Base-by-base conservation (phyloP, 2,797 vertebrate species). In the Clarias laeviceps region DNA sequence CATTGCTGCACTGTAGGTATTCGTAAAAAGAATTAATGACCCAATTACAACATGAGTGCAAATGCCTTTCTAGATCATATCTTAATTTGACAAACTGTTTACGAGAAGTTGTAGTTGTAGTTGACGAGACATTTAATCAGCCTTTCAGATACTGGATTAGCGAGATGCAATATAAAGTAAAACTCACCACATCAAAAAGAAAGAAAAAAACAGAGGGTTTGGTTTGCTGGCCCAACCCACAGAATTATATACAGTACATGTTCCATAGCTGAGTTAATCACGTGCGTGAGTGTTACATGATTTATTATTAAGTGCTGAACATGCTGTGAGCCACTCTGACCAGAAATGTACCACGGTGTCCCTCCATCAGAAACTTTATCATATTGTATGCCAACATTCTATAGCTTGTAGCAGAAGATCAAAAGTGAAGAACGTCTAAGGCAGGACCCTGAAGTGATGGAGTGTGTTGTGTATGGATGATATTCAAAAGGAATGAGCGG, bases 161-260 rank as follows among this genome's bases (percentile, higher is more conserved):
- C 32, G 66, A 77, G 73, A 86, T 73, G 59, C 83, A 68, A 88
- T 72, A 85, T 90, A 89, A 87, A 88, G 91, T 90, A 90, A 91
- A 56, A 82, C 88, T 91, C 89, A 93, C 92, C 93, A 93, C 92
- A 94, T 93, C 93, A 89, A 87, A 92, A 92, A 93, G 93, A 92
- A 93, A 91, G 92, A 93, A 94, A 87, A 82, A 70, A 80, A 89
- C 84, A 84, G 24, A 77, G 83, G 84, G 87, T 81, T 90, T 87
- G 76, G 84, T 88, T 88, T 85, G 80, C 86, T 93, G 92, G 90
- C 93, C 92, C 89, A 93, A 90, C 89, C 87, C 86, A 79, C 89
- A 84, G 88, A 90, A 45, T 45, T 45, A 73, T 88, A 80, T 88
- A 91, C 84, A 2, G 66, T 34, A 22, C 6, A 62, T 78, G 77